Conservation (phyloP, 1,140 invertebrate genomes). For the Drosophila simulans region DNA sequence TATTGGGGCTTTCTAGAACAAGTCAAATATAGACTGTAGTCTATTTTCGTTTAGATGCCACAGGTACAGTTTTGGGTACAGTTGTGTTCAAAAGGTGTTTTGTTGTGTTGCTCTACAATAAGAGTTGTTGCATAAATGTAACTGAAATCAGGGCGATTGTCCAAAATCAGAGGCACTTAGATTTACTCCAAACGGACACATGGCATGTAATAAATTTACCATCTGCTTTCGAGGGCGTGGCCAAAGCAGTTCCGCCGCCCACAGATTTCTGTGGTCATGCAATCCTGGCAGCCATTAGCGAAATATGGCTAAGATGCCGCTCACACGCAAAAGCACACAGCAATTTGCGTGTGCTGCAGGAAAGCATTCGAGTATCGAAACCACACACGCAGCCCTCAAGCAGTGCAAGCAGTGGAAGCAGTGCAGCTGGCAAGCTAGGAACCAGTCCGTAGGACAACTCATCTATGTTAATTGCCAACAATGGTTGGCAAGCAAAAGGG, state of each 20-base stretch:
- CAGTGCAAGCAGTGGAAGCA: constrained; percentile 1
- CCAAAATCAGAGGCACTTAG: constrained; percentile 7
- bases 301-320: constrained; percentile 9
- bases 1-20: neutral
- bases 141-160: neutral
- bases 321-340: constrained; percentile 3
- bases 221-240: constrained; percentile 23
- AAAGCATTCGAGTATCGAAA: constrained; percentile 9
- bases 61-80: neutral
- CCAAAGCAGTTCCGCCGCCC: neutral
- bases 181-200: constrained; percentile 18
- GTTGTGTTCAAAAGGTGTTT: neutral
- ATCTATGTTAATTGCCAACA: neutral
- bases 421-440: constrained; percentile 5
- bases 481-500: neutral
- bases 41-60: neutral
- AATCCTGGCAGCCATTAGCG: constrained; percentile 19
- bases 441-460: constrained; percentile 6
- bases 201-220: constrained; percentile 35
- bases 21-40: neutral
- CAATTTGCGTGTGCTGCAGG: constrained; percentile 6
- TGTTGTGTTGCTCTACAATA: too few relatives aligned
- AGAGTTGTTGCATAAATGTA: neutral
- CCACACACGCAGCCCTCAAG: constrained; percentile 11
- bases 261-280: constrained; percentile 32